Conservation (phyloP, 2,113 vertebrate genomes). For the Syngnathus floridae region DNA sequence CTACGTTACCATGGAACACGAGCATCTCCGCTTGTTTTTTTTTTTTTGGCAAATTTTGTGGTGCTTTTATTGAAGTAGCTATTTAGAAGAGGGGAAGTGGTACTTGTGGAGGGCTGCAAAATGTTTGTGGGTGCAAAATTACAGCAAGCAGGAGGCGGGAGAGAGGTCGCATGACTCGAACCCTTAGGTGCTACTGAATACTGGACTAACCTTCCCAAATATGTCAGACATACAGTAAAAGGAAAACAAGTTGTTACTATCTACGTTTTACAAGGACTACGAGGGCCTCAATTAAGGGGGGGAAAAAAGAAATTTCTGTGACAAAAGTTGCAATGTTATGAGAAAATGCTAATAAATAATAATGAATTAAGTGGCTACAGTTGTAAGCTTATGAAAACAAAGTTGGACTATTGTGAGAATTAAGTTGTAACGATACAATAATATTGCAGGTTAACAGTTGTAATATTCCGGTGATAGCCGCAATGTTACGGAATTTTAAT, state of each 20-base stretch:
- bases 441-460: background rate
- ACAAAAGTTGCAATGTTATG: background rate
- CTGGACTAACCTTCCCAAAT: constrained; percentile 27
- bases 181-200: constrained; percentile 76
- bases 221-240: constrained; percentile 18
- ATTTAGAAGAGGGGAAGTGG: constrained; percentile 33
- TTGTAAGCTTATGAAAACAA: background rate
- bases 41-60: constrained; percentile 75
- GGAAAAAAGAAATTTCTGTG: too few relatives aligned
- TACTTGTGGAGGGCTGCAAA: constrained; percentile 49
- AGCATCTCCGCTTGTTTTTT: constrained; percentile 17
- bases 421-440: background rate
- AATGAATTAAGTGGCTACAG: background rate
- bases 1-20: constrained; percentile 31
- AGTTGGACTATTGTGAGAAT: background rate
- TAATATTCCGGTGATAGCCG: background rate
- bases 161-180: constrained; percentile 69
- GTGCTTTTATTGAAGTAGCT: constrained; percentile 71
- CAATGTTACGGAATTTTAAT: background rate
- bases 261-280: constrained; percentile 40
- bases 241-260: constrained; percentile 40
- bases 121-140: constrained; percentile 59
- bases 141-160: constrained; percentile 62
- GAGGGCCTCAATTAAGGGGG: background rate
- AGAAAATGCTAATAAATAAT: background rate